Evolutionary conservation across 2,797 vertebrate genomes (phyloP).

Genomic region (Lindbergichthys nudifrons): DNA sequence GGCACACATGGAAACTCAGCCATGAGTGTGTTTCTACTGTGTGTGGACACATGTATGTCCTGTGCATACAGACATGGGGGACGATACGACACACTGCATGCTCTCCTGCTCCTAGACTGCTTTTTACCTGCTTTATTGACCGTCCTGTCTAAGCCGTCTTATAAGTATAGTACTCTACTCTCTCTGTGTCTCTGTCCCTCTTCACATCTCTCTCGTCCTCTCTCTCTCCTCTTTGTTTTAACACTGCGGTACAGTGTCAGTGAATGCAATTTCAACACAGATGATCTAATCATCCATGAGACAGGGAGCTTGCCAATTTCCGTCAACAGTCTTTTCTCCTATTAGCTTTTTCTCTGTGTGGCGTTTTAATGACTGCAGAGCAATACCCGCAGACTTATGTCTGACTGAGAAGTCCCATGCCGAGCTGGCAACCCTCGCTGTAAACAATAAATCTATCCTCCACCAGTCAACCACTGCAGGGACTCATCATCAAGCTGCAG

Average conservation of each 20-base stretch:
- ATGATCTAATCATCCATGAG: conserved; percentile 46
- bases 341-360: conserved; percentile 43
- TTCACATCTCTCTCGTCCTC: conserved; percentile 52
- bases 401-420: conserved; percentile 56
- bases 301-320: conserved; percentile 50
- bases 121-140: conserved; percentile 69
- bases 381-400: conserved; percentile 63
- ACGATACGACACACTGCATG: conserved; percentile 75
- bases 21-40: conserved; percentile 74
- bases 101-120: conserved; percentile 67
- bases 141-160: conserved; percentile 65
- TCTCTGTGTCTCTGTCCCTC: conserved; percentile 60
- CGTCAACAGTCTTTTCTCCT: conserved; percentile 30
- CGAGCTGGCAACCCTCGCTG: conserved; percentile 51
- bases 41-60: conserved; percentile 76
- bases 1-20: conserved; percentile 79
- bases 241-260: conserved; percentile 69
- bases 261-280: conserved; percentile 49
- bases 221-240: conserved; percentile 58
- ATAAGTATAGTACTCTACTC: conserved; percentile 65
- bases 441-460: conserved; percentile 69
- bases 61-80: conserved; percentile 72
- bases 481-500: conserved; percentile 35
- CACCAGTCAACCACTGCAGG: conserved; percentile 54
- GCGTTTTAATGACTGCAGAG: conserved; percentile 61